Percentiles rank a stretch among this genome's conserved stretches.
phyloP scores from a whole-genome alignment of 2,113 vertebrate species.

The Alethe castanea region DNA sequence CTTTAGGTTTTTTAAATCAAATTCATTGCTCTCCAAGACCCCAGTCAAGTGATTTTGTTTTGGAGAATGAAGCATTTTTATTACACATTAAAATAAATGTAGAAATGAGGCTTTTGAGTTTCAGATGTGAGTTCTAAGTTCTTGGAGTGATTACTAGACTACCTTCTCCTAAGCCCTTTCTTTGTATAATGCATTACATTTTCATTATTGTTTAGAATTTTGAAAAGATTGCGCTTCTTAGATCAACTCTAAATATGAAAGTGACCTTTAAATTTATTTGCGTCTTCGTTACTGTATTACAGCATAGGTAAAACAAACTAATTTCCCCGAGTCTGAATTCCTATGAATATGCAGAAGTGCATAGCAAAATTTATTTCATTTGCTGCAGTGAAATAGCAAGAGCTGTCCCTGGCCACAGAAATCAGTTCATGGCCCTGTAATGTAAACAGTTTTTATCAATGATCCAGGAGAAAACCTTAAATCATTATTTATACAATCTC shows the following conservation, averaged over 20 bases:
- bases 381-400: background rate
- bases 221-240: background rate
- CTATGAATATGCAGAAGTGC: background rate
- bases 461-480: slow-evolving; percentile 4
- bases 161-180: background rate
- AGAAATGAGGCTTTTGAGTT: background rate
- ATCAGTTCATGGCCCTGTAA: slow-evolving; percentile 14
- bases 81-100: background rate
- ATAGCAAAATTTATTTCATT: background rate
- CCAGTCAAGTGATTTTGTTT: background rate
- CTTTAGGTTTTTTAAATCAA: rapidly evolving
- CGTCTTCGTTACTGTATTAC: background rate
- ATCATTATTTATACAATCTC: slow-evolving; percentile 11
- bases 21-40: background rate
- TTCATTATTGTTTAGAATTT: background rate
- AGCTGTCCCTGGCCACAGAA: background rate
- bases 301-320: background rate
- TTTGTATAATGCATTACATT: background rate
- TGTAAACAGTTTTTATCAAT: slow-evolving; percentile 43
- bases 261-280: background rate
- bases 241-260: background rate
- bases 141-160: background rate
- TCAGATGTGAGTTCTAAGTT: background rate
- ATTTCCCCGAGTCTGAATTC: background rate
- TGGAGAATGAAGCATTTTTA: background rate